Conservation (phyloP, 2,888 invertebrate genomes). For the Hypolimnas misippus region DNA sequence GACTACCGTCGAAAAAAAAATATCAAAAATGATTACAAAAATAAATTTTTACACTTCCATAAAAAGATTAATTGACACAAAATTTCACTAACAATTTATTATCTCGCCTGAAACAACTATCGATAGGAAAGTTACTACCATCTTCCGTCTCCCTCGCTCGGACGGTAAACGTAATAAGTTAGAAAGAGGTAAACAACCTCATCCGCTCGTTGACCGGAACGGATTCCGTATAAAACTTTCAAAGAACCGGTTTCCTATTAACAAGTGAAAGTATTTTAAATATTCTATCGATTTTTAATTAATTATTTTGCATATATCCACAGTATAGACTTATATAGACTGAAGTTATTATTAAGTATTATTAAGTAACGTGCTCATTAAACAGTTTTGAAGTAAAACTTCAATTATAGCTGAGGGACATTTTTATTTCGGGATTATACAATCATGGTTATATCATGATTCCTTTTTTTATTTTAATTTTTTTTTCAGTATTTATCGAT, state of each 20-base stretch:
- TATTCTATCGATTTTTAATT: slow-evolving; percentile 7
- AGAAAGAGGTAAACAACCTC: slow-evolving; percentile 23
- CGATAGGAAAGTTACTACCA: slow-evolving; percentile 3
- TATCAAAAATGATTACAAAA: not conserved
- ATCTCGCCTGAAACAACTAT: slow-evolving; percentile 12
- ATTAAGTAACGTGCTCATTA: too few species aligned
- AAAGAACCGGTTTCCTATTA: slow-evolving; percentile 25
- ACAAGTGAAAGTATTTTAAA: slow-evolving; percentile 26
- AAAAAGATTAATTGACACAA: slow-evolving; percentile 8
- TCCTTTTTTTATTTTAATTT: too few species aligned
- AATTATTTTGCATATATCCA: not conserved
- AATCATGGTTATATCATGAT: too few species aligned
- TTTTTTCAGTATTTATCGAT: too few species aligned
- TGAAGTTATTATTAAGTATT: too few species aligned
- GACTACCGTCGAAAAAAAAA: not conserved
- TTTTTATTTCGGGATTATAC: too few species aligned
- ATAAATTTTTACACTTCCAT: not conserved
- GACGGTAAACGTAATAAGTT: not conserved
- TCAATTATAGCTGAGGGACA: too few species aligned
- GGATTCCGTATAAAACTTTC: slow-evolving; percentile 31
- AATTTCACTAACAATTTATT: slow-evolving; percentile 11
- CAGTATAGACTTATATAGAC: too few species aligned
- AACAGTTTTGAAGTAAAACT: too few species aligned
- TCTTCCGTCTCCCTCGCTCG: not conserved
- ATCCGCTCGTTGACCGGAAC: slow-evolving; percentile 23